A percentile compares a stretch with the other conserved stretches of the same genome.
Conservation (phyloP, 2,888 invertebrate species). For the Tachystola acroxantha region DNA sequence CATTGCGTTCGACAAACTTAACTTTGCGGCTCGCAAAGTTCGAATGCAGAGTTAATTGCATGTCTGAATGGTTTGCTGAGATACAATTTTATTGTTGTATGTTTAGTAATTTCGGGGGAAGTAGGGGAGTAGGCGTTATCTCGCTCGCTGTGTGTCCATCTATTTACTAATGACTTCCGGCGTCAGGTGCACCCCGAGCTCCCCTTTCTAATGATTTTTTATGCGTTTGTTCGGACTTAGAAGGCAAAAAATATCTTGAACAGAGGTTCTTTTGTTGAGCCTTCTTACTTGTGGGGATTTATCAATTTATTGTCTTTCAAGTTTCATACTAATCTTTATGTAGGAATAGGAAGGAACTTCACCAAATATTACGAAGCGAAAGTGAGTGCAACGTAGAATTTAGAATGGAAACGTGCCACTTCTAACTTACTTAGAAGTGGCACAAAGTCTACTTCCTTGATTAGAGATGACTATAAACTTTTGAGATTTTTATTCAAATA, state of each 20-base stretch:
- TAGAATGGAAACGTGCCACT: too few species aligned
- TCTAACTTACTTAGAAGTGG: too few species aligned
- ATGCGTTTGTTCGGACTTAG: constrained; percentile 21
- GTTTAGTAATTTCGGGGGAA: constrained; percentile 57
- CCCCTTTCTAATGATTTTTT: constrained; percentile 51
- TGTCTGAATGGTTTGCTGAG: background rate
- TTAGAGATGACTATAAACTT: too few species aligned
- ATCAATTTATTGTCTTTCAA: too few species aligned
- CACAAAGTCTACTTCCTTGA: too few species aligned
- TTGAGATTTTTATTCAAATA: too few species aligned
- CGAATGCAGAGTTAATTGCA: constrained; percentile 1
- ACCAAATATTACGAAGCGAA: too few species aligned
- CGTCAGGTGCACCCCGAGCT: constrained; percentile 64
- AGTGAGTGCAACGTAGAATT: too few species aligned
- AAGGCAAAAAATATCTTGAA: constrained; percentile 5
- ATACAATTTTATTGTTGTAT: constrained; percentile 5
- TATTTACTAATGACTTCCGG: constrained; percentile 78
- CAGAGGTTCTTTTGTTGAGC: too few species aligned
- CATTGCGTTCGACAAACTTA: constrained; percentile 23
- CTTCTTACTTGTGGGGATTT: too few species aligned
- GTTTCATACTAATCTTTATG: too few species aligned
- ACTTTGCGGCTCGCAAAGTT: constrained; percentile 16
- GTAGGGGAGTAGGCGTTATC: constrained; percentile 68
- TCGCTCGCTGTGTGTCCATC: constrained; percentile 59
- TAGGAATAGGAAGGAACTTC: too few species aligned